A percentile compares a stretch with the other conserved stretches of the same genome.
Evolutionary conservation across 2,888 invertebrate genomes (phyloP).

Genomic region (Meloe dianella): DNA sequence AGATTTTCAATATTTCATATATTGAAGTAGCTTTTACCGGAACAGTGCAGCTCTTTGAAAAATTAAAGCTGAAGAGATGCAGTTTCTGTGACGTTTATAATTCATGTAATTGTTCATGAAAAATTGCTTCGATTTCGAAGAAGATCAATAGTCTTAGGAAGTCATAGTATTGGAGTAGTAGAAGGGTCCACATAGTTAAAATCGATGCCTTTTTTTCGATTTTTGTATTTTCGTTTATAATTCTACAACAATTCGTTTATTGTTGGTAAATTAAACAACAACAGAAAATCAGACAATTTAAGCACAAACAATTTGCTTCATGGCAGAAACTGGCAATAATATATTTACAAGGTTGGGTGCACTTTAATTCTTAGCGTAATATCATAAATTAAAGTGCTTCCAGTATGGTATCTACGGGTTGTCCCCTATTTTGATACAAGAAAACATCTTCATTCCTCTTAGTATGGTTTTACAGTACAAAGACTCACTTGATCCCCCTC

Average conservation of each 20-base stretch:
- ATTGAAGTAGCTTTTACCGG: no score
- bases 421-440: conserved; percentile 31
- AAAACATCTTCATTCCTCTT: conserved; percentile 52
- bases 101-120: no score
- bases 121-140: no score
- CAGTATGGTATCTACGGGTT: conserved; percentile 22
- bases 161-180: no score
- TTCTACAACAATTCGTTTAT: neutral
- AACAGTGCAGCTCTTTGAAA: no score
- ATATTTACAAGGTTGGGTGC: conserved; percentile 56
- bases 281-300: conserved; percentile 33
- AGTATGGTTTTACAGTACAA: conserved; percentile 43
- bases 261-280: conserved; percentile 29
- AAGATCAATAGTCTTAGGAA: no score
- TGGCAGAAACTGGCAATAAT: conserved; percentile 52
- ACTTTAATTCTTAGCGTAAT: conserved; percentile 54
- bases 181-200: no score
- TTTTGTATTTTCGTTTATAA: no score
- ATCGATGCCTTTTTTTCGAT: no score
- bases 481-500: conserved; percentile 43
- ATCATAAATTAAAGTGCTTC: conserved; percentile 52
- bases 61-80: no score
- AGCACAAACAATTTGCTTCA: conserved; percentile 51
- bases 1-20: no score
- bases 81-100: no score